Evolutionary conservation across 1,140 invertebrate species (phyloP).

Genomic region (Eriocheir sinensis): DNA sequence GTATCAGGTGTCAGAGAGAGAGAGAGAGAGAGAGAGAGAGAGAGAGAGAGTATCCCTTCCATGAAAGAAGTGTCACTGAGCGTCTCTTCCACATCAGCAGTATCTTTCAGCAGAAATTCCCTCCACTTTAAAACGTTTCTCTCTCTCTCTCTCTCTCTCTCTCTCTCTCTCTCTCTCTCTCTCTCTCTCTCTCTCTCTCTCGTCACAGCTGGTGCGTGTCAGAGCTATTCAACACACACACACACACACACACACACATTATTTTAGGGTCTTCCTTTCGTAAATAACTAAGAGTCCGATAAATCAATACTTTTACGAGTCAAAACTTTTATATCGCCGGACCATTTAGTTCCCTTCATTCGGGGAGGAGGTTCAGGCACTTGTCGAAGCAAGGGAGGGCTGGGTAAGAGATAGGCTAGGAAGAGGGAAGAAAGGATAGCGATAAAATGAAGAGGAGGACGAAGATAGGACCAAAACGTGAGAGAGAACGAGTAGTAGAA

Average conservation of each 20-base stretch:
- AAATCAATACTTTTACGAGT: no score
- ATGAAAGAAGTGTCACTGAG: conserved; percentile 11
- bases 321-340: no score
- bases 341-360: no score
- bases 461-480: not conserved
- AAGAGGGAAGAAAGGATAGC: no score
- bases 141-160: conserved; percentile 53
- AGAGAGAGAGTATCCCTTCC: no score
- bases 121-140: not conserved
- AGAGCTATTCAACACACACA: not conserved
- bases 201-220: not conserved
- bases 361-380: no score
- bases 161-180: not conserved
- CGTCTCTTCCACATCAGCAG: not conserved
- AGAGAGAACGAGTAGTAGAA: no score
- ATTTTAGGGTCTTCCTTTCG: no score
- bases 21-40: not conserved
- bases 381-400: no score
- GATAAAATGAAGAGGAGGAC: not conserved
- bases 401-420: no score
- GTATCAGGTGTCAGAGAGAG: no score
- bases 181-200: not conserved
- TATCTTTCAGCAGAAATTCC: not conserved
- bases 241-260: conserved; percentile 1
- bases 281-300: no score